These are phyloP conservation scores for Dallia pectoralis DNA, from an alignment of 2,797 vertebrate genomes.

Conservation along the genomic window DNA sequence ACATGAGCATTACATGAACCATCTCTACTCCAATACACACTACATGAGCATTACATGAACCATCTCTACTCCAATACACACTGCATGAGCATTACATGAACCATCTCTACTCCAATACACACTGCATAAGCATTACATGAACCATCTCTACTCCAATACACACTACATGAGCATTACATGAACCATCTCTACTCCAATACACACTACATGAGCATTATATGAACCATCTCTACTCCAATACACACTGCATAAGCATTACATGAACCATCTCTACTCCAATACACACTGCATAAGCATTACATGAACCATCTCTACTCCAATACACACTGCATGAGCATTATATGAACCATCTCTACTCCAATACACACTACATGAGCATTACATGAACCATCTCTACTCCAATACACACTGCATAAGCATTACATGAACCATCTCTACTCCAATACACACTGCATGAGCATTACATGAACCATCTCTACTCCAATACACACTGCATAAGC, in stretches of 20 bases:
- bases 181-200: no score
- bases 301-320: constrained; percentile 19
- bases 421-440: no score
- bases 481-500: neutral
- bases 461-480: constrained; percentile 22
- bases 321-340: no score
- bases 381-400: constrained; percentile 22
- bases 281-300: neutral
- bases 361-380: neutral
- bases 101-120: constrained; percentile 1
- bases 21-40: neutral
- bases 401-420: no score
- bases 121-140: constrained; percentile 10
- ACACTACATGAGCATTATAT: constrained; percentile 9
- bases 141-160: constrained; percentile 9
- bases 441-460: neutral
- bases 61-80: constrained; percentile 5
- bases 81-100: no score
- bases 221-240: constrained; percentile 12
- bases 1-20: no score
- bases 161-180: no score
- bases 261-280: no score
- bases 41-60: constrained; percentile 13
- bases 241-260: no score
- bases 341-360: no score